phyloP scores from a whole-genome alignment of 53 echinoderm and acorn worm genomes.

The Henricia sp. region DNA sequence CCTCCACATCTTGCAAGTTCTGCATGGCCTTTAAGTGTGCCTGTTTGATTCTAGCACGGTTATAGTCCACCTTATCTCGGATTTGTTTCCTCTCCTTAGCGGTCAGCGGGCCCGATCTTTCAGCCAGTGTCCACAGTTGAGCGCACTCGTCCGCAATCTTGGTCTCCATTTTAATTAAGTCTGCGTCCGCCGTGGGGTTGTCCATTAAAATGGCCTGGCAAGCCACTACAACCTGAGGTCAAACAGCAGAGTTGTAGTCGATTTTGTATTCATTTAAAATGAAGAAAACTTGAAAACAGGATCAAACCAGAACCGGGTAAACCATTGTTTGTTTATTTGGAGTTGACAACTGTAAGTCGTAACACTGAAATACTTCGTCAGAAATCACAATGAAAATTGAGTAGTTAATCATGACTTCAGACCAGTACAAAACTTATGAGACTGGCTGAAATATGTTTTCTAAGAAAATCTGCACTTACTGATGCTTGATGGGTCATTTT shows the following conservation, averaged over 20 bases:
- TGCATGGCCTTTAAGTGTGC: slow-evolving; percentile 59
- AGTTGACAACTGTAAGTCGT: too few species aligned
- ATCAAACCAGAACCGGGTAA: background rate
- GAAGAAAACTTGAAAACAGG: too few species aligned
- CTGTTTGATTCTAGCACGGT: slow-evolving; percentile 82
- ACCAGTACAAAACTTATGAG: too few species aligned
- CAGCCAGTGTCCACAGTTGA: slow-evolving; percentile 37
- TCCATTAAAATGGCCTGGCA: slow-evolving; percentile 73
- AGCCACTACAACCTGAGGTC: slow-evolving; percentile 75
- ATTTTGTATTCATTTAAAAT: too few species aligned
- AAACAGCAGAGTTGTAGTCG: too few species aligned
- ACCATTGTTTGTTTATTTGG: too few species aligned
- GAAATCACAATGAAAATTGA: too few species aligned
- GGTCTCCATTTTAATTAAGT: slow-evolving; percentile 70
- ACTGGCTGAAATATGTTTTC: too few species aligned
- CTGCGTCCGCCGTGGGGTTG: slow-evolving; percentile 66
- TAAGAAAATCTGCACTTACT: too few species aligned
- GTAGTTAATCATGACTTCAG: too few species aligned
- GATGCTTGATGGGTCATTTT: too few species aligned
- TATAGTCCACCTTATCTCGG: slow-evolving; percentile 77
- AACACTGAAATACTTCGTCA: too few species aligned
- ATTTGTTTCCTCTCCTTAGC: slow-evolving; percentile 60
- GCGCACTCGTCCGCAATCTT: slow-evolving; percentile 63
- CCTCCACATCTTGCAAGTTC: slow-evolving; percentile 83
- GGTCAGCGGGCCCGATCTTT: slow-evolving; percentile 54